These are phyloP conservation scores for Coenobita brevimanus DNA, from an alignment of 1,140 invertebrate genomes.

Conservation along the genomic window DNA sequence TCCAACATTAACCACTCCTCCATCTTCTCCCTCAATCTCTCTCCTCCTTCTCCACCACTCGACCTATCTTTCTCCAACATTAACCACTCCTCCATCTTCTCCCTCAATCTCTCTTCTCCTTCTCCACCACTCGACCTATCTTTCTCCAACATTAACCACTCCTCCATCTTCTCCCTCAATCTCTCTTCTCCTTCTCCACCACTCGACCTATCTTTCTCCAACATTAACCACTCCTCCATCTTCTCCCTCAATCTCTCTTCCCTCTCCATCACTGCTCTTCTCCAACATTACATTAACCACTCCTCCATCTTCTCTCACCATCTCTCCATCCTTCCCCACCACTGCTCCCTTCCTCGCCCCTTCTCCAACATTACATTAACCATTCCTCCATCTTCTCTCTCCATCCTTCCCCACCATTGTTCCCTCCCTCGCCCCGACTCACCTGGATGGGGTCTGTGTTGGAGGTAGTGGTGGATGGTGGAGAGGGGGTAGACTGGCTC, in stretches of 20 bases:
- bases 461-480: constrained; percentile 46
- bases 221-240: not conserved
- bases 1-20: too few relatives aligned
- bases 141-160: not conserved
- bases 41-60: not conserved
- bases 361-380: too few relatives aligned
- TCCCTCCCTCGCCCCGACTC: not conserved
- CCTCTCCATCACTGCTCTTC: not conserved
- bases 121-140: not conserved
- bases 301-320: not conserved
- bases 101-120: not conserved
- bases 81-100: not conserved
- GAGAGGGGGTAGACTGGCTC: constrained; percentile 43
- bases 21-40: too few relatives aligned
- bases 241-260: constrained; percentile 3
- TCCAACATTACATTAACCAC: not conserved
- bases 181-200: not conserved
- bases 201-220: not conserved
- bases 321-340: too few relatives aligned
- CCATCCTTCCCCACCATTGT: not conserved
- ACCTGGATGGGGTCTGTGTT: constrained; percentile 15
- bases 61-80: not conserved
- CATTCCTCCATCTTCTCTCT: not conserved
- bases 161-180: not conserved
- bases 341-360: too few relatives aligned